These are phyloP conservation scores for Thyatira batis DNA, from an alignment of 2,888 invertebrate species.

Conservation along the genomic window DNA sequence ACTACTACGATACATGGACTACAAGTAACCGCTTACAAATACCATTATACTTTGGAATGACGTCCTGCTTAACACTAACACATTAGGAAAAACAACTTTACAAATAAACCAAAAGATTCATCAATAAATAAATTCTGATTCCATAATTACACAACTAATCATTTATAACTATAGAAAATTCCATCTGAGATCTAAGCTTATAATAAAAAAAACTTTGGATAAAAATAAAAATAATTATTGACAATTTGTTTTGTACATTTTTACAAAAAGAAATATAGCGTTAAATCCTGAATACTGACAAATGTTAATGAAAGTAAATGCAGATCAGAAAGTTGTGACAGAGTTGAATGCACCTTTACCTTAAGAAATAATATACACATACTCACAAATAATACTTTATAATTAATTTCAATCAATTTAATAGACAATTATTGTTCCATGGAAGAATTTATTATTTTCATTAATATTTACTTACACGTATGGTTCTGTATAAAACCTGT, in stretches of 20 bases:
- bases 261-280: constrained; percentile 65
- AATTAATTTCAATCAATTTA: constrained; percentile 59
- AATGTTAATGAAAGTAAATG: constrained; percentile 59
- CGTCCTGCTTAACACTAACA: constrained; percentile 58
- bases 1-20: constrained; percentile 53
- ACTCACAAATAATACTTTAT: constrained; percentile 51
- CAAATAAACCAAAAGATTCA: constrained; percentile 58
- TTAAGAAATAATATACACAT: constrained; percentile 48
- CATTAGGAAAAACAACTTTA: constrained; percentile 63
- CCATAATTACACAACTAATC: constrained; percentile 69
- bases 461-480: constrained; percentile 16
- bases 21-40: constrained; percentile 45
- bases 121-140: constrained; percentile 79
- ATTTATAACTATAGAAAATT: constrained; percentile 61
- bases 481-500: constrained; percentile 54
- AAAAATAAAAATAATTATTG: constrained; percentile 71
- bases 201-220: constrained; percentile 77
- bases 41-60: constrained; percentile 76
- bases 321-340: constrained; percentile 58
- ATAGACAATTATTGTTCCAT: constrained; percentile 54
- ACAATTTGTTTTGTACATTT: constrained; percentile 76
- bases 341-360: constrained; percentile 47
- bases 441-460: constrained; percentile 56
- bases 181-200: constrained; percentile 80
- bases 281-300: constrained; percentile 59